Base-by-base conservation (phyloP, 2,797 vertebrate genomes). In the Leucoraja ocellata region DNA sequence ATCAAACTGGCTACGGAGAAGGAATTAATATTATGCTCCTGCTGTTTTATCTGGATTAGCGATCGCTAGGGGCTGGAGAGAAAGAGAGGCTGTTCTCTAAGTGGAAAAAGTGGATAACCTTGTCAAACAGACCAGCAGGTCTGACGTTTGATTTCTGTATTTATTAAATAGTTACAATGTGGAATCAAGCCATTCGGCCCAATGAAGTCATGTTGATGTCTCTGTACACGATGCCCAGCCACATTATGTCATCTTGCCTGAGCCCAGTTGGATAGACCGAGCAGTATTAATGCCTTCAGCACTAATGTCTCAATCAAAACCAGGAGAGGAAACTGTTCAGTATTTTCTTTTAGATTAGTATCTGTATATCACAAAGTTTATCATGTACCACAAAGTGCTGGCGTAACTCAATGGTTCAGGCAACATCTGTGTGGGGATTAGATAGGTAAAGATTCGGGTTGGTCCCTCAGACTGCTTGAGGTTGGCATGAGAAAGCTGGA, bases 1-100 rank as follows among this genome's bases (percentile, higher is more conserved):
- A 63, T 88, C 61, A 68, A 65, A 68, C 65, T 88, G 84, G 61
- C 84, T 36, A 36, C 28, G 36, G 61, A 36, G 84, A 36, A 68
- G 84, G 16, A 88, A 88, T 88, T 54, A 88, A 65, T 36, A 25
- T 36, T 36, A 6, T 36, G n/a, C 61, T 36, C n/a, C 18, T 7
- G 61, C 84, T 86, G 83, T 86, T 86, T 54, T 54, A 54, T 81
- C 39, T 81, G 80, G 80, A 81, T 18, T 88, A 65, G 28, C n/a
- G 36, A 9, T 9, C 18, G 8, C 6, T 36, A 1, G 2, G n/a
- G 16, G 71, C 18, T 18, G 18, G 18, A 73, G 16, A 73, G 18
- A 21, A 21, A 73, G 71, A 83, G 46, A 58, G n/a, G n/a, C 58
- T 63, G 58, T 28, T 86, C 58, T 61, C 1, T 63, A 16, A 0